Evolutionary conservation across 2,113 vertebrate genomes (phyloP).

Genomic region (Galbula dea): DNA sequence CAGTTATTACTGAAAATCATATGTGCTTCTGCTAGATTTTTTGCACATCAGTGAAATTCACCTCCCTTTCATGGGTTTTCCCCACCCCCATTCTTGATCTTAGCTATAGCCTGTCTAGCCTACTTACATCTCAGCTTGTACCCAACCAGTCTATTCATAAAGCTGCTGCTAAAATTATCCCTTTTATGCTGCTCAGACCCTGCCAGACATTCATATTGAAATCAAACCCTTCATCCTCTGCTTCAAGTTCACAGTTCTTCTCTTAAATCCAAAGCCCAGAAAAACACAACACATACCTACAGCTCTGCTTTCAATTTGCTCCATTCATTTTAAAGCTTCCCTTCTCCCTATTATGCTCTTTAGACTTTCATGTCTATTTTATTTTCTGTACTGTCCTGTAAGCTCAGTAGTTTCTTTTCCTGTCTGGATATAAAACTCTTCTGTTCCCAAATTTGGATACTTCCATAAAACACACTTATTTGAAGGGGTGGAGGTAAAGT

Average conservation of each 20-base stretch:
- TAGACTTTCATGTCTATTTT: background rate
- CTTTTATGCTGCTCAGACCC: background rate
- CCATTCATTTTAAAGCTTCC: background rate
- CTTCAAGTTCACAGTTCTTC: background rate
- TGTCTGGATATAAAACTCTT: background rate
- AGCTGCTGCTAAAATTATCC: conserved; percentile 36
- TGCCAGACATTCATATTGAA: conserved; percentile 34
- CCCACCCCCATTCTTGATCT: background rate
- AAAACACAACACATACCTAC: background rate
- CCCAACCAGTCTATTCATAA: background rate
- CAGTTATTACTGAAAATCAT: background rate
- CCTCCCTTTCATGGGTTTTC: background rate
- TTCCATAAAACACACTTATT: background rate
- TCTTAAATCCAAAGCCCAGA: background rate
- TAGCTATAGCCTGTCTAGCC: background rate
- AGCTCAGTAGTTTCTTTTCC: background rate
- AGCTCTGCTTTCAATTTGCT: background rate
- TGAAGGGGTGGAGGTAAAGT: background rate
- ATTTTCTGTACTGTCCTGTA: background rate
- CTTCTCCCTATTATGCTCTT: background rate
- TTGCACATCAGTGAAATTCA: background rate
- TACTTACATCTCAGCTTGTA: conserved; percentile 15
- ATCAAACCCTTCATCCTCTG: conserved; percentile 3
- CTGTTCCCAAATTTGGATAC: background rate
- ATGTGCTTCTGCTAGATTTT: background rate